Evolutionary conservation across 2,797 vertebrate genomes (phyloP).

Genomic region (Dallia pectoralis): DNA sequence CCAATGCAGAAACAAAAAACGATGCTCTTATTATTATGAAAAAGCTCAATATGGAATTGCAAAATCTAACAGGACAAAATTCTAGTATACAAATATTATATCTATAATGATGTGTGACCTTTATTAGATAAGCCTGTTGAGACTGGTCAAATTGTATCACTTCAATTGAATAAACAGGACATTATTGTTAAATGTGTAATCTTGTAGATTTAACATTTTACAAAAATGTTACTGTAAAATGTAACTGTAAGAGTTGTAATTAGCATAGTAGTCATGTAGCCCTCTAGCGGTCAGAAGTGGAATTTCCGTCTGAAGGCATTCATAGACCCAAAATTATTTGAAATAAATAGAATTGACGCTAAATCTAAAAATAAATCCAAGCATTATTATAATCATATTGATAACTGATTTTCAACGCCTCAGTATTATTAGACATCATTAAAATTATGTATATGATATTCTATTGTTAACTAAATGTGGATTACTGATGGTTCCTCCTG

Average conservation of each 20-base stretch:
- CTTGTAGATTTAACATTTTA: neutral
- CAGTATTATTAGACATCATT: neutral
- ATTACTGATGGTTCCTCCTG: too few relatives aligned
- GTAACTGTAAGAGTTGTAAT: constrained; percentile 24
- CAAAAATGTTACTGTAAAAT: too few relatives aligned
- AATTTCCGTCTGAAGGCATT: constrained; percentile 38
- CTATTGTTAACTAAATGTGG: neutral
- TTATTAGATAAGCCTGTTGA: neutral
- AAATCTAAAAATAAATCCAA: neutral
- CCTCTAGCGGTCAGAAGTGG: constrained; percentile 33
- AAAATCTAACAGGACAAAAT: neutral
- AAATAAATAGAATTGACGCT: neutral
- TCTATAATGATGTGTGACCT: neutral
- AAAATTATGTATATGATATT: neutral
- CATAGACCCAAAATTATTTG: neutral
- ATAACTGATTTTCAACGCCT: neutral
- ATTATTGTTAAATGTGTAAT: neutral
- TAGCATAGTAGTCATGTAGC: too few relatives aligned
- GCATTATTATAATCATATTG: neutral
- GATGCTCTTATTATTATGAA: neutral
- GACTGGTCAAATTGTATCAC: neutral
- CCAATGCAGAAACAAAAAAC: neutral
- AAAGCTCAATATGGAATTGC: neutral
- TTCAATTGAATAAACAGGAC: neutral
- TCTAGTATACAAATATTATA: neutral